Percentiles rank a stretch among this genome's conserved stretches.
Conservation (phyloP, 1,140 invertebrate species). For the Drosophila pandora region DNA sequence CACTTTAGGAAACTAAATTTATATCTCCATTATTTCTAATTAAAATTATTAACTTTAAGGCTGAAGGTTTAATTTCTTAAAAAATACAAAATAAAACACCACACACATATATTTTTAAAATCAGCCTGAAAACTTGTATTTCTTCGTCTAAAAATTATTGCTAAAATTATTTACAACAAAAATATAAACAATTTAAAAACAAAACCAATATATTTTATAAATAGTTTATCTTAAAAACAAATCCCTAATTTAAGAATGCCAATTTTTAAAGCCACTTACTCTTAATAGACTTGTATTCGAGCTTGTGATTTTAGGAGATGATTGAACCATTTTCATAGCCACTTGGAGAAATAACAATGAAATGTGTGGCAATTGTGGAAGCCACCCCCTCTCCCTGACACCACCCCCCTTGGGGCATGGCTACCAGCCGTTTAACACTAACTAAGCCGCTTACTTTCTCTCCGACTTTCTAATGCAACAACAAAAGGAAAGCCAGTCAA, state of each 20-base stretch:
- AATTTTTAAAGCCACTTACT: neutral
- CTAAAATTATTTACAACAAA: too few species aligned
- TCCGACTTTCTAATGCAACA: constrained; percentile 64
- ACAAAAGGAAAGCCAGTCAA: constrained; percentile 28
- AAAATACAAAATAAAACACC: too few species aligned
- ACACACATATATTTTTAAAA: too few species aligned
- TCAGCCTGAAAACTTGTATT: too few species aligned
- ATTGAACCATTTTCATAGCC: neutral
- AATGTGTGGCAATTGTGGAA: constrained; percentile 1
- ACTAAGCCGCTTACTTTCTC: constrained; percentile 76
- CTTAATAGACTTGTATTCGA: neutral
- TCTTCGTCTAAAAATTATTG: too few species aligned
- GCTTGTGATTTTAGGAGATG: neutral
- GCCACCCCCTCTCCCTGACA: neutral
- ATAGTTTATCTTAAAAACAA: neutral
- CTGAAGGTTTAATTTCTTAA: too few species aligned
- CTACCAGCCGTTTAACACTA: constrained; percentile 77
- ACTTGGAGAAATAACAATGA: neutral
- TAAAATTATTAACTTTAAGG: too few species aligned
- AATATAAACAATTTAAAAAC: neutral
- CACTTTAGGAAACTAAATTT: too few species aligned
- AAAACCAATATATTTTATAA: neutral
- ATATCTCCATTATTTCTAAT: too few species aligned
- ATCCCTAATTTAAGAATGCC: neutral
- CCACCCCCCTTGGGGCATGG: constrained; percentile 13